Evolutionary conservation across 2,888 invertebrate genomes (phyloP).

Genomic region (Clunio marinus): DNA sequence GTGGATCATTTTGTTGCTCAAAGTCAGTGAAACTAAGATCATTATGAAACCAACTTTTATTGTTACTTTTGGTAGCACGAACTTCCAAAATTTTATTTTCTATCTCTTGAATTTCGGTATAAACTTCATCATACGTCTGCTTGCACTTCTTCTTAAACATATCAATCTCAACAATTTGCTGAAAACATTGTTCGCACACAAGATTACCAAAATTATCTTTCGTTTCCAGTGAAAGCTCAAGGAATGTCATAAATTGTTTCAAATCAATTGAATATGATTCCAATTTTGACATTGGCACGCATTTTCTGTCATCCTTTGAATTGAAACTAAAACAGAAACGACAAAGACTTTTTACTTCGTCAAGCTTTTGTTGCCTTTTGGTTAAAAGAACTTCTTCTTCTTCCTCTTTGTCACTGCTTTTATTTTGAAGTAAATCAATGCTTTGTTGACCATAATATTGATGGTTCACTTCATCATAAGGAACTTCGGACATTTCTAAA

Average conservation of each 20-base stretch:
- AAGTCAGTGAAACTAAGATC: not conserved
- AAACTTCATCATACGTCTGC: not conserved
- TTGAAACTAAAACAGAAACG: constrained; percentile 19
- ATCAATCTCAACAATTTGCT: constrained; percentile 15
- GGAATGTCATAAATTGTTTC: not conserved
- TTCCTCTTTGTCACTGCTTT: not conserved
- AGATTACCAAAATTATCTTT: constrained; percentile 17
- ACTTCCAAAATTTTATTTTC: not conserved
- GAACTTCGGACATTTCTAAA: not conserved
- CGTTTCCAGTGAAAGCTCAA: not conserved
- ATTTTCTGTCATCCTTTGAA: constrained; percentile 13
- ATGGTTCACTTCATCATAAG: not conserved
- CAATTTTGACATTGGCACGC: not conserved
- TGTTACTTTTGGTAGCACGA: not conserved
- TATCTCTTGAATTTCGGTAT: constrained; percentile 5
- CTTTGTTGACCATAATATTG: not conserved
- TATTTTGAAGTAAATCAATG: not conserved
- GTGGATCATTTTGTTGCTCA: not conserved
- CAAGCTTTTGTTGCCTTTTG: not conserved
- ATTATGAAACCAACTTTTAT: not conserved
- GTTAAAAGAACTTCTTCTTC: not conserved
- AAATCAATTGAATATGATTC: constrained; percentile 22
- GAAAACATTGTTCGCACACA: constrained; percentile 34
- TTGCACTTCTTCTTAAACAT: constrained; percentile 7
- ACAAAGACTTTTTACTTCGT: not conserved